phyloP scores from a whole-genome alignment of 2,797 vertebrate species.

The Tachyglossus aculeatus region DNA sequence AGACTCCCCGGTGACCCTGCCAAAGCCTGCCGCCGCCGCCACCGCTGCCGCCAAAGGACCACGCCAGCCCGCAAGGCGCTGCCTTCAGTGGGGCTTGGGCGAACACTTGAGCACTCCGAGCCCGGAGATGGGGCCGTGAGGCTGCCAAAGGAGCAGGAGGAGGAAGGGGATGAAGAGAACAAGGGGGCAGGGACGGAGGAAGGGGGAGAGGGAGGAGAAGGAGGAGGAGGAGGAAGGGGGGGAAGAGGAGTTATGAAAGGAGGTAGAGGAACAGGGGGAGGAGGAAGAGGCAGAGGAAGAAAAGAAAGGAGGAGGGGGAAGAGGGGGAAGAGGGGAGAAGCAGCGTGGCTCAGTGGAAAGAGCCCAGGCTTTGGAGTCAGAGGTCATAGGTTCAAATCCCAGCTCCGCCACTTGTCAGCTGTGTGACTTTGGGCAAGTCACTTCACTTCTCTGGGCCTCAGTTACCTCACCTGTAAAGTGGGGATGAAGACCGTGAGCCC shows the following conservation, averaged over 20 bases:
- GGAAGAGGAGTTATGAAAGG: neutral
- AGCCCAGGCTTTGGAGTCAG: no score
- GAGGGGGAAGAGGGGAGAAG: no score
- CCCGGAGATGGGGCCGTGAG: neutral
- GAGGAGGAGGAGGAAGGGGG: neutral
- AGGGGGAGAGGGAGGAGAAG: neutral
- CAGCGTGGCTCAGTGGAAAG: no score
- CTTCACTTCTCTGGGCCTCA: no score
- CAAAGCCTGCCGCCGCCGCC: constrained; percentile 62
- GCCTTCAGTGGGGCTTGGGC: neutral
- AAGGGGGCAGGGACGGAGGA: neutral
- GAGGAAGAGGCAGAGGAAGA: neutral
- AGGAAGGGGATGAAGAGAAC: neutral
- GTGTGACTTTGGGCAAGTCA: no score
- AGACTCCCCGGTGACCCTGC: neutral
- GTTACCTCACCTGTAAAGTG: no score
- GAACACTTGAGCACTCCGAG: neutral
- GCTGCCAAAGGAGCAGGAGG: neutral
- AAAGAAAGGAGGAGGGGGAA: neutral
- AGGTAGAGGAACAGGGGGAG: neutral
- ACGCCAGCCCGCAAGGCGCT: no score
- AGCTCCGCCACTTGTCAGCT: no score
- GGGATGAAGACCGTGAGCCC: no score
- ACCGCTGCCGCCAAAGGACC: no score
- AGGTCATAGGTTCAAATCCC: no score